These are phyloP conservation scores for Formica exsecta DNA, from an alignment of 1,140 invertebrate genomes.

Conservation along the genomic window DNA sequence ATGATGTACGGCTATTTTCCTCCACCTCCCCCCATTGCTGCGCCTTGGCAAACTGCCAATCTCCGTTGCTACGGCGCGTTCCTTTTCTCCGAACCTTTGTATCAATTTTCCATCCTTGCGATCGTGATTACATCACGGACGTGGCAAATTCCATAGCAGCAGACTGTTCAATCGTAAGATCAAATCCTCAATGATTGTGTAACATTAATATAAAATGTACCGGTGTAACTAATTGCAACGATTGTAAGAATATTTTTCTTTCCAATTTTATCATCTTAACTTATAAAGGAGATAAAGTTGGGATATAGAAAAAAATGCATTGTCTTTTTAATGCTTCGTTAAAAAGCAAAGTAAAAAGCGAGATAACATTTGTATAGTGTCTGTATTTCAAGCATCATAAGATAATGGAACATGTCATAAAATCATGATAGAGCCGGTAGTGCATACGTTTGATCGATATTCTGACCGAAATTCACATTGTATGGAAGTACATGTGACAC, in stretches of 20 bases:
- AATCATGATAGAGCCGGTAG: background rate
- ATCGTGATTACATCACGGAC: slow-evolving; percentile 49
- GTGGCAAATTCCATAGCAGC: slow-evolving; percentile 26
- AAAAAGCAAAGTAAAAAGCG: background rate
- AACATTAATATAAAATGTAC: background rate
- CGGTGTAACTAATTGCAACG: background rate
- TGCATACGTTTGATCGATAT: slow-evolving; percentile 51
- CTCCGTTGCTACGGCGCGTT: slow-evolving; percentile 39
- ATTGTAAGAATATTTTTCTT: background rate
- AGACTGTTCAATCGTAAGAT: slow-evolving; percentile 37
- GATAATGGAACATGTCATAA: slow-evolving; percentile 9
- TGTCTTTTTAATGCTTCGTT: background rate
- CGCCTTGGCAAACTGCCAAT: slow-evolving; percentile 74
- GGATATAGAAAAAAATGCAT: background rate
- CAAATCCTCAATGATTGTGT: background rate
- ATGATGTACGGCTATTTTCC: slow-evolving; percentile 71
- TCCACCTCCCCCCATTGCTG: slow-evolving; percentile 55
- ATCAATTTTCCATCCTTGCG: slow-evolving; percentile 36
- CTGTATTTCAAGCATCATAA: background rate
- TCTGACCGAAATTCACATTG: background rate
- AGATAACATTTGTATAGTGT: background rate
- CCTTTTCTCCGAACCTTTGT: slow-evolving; percentile 1
- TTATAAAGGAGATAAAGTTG: background rate
- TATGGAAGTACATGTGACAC: slow-evolving; percentile 50
- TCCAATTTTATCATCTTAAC: background rate